Evolutionary conservation across 1,140 invertebrate genomes (phyloP).

Genomic region (Penaeus vannamei): DNA sequence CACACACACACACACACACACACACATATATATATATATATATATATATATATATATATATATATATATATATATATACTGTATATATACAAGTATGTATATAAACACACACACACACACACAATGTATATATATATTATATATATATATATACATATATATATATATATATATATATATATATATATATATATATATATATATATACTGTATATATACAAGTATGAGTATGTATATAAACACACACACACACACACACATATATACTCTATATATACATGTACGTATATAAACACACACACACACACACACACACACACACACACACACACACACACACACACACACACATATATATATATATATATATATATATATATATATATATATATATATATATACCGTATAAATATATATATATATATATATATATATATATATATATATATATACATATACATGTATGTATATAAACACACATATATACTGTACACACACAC

Average conservation of each 20-base stretch:
- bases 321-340: background rate
- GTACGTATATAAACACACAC: background rate
- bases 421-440: too few relatives aligned
- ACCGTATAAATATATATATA: too few relatives aligned
- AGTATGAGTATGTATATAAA: background rate
- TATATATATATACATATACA: constrained; percentile 4
- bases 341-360: too few relatives aligned
- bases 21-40: too few relatives aligned
- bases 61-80: background rate
- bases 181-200: too few relatives aligned
- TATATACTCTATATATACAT: too few relatives aligned
- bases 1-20: too few relatives aligned
- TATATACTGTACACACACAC: too few relatives aligned
- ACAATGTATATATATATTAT: background rate
- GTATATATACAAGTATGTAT: too few relatives aligned
- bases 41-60: constrained; percentile 20
- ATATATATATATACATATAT: constrained; percentile 7
- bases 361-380: background rate
- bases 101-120: background rate
- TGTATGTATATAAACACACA: background rate
- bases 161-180: background rate
- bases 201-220: constrained; percentile 2
- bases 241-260: background rate
- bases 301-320: background rate
- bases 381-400: constrained; percentile 15